Base-by-base conservation (phyloP, 2,797 vertebrate genomes). In the Pseudotriccus pelzelni region DNA sequence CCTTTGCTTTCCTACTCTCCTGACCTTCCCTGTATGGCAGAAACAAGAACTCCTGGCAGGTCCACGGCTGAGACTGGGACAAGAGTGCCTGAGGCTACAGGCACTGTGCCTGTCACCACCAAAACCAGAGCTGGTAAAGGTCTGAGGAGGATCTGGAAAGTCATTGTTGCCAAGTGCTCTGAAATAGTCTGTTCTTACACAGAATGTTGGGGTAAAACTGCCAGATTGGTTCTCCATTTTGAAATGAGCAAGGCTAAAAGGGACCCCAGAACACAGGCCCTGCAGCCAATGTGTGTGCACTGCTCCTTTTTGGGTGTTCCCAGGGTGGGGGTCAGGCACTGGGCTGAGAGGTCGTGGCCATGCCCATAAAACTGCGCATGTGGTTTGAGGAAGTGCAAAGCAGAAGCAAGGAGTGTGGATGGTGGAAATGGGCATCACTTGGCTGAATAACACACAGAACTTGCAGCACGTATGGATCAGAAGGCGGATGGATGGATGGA, bases 201-300 rank as follows among this genome's bases (percentile, higher is more conserved):
- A 14, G 52, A 36, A 13, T 2, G 0, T 1, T 30, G 28, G 47
- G 21, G 15, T 43, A 7, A 49, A 87, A 21, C 41, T 46, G 28
- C 30, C 4, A 4, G 5, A 24, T 60, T 36, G 12, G 44, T 39
- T 87, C 62, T 43, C 43, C 1, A 0, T 22, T 62, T 37, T 27
- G 3, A 3, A 23, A 24, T 28, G 47, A 63, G 3, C 2, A n/a
- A 44, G 6, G 20, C 28, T 19, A 21, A 63, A 15, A 3, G 18
- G 9, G 59, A 18, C 14, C 23, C 21, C 23, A 34, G 20, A 58
- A n/a, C 18, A 0, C 34, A 39, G 39, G 58, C 18, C 15, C 12
- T 10, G 19, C 52, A 56, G 63, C 0, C 5, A n/a, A 1, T 8
- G 5, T 0, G 2, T 0, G 2, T 13, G 6, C 10, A 0, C 6